Evolutionary conservation across 2,113 vertebrate species (phyloP).

Genomic region (Neotoma lepida): DNA sequence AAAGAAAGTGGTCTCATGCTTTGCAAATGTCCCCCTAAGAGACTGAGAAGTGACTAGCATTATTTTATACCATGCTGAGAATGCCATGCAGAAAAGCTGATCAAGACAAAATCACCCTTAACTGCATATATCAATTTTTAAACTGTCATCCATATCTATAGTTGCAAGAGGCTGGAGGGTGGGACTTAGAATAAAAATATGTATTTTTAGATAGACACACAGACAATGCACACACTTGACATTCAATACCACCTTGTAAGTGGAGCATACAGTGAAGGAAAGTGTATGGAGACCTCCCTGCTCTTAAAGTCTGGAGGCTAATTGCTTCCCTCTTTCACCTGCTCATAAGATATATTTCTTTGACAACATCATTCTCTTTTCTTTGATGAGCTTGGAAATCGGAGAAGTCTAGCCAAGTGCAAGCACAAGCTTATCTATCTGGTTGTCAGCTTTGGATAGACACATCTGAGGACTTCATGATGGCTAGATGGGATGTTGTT

Average conservation of each 20-base stretch:
- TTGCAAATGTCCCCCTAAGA: not conserved
- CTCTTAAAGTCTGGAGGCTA: not conserved
- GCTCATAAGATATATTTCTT: not conserved
- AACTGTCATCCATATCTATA: not conserved
- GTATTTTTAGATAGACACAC: not conserved
- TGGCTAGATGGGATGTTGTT: not conserved
- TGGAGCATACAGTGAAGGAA: not conserved
- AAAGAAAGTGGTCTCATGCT: not conserved
- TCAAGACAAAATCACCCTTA: not conserved
- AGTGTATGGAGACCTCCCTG: not conserved
- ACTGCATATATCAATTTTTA: not conserved
- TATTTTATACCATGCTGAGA: not conserved
- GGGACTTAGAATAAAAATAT: not conserved
- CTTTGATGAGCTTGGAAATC: not conserved
- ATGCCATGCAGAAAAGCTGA: not conserved
- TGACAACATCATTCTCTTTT: not conserved
- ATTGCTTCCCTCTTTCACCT: not conserved
- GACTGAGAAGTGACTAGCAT: not conserved
- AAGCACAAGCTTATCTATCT: constrained; percentile 3
- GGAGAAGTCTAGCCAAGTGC: not conserved
- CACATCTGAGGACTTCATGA: not conserved
- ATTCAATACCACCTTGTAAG: not conserved
- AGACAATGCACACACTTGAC: not conserved
- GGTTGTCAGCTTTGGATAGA: not conserved
- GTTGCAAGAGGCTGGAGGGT: not conserved